Conservation (phyloP, 2,888 invertebrate species). For the Lucinisca nassula region DNA sequence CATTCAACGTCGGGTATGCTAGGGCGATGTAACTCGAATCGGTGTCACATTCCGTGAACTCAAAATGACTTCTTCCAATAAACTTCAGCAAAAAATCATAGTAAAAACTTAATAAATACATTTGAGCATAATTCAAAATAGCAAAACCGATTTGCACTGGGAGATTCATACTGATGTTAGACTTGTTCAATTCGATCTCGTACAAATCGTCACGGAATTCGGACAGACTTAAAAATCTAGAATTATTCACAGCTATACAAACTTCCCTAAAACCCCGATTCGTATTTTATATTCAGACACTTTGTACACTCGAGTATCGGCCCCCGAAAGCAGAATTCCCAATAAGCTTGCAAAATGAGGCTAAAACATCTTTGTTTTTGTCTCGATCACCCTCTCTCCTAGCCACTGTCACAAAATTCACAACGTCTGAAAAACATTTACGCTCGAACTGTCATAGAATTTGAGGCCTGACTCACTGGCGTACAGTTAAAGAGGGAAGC, state of each 20-base stretch:
- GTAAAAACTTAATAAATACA: constrained; percentile 63
- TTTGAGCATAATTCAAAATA: constrained; percentile 70
- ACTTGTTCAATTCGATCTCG: constrained; percentile 40
- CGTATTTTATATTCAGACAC: not conserved
- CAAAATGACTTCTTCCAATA: constrained; percentile 44
- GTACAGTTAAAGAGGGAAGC: too few relatives aligned
- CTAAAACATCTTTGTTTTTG: constrained; percentile 6
- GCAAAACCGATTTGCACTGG: constrained; percentile 66
- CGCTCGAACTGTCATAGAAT: too few relatives aligned
- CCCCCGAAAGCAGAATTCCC: constrained; percentile 14
- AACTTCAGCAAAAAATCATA: constrained; percentile 60
- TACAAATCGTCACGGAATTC: not conserved
- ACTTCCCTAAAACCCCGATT: not conserved
- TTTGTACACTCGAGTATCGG: not conserved
- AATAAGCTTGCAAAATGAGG: not conserved
- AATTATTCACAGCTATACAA: constrained; percentile 10
- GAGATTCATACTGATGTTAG: constrained; percentile 26
- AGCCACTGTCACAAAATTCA: not conserved
- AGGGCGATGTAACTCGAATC: constrained; percentile 46
- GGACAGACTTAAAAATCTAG: constrained; percentile 2
- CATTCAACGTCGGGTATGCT: not conserved
- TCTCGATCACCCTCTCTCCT: constrained; percentile 27
- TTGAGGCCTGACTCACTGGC: too few relatives aligned
- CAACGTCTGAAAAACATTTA: constrained; percentile 35
- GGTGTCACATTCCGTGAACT: constrained; percentile 65